phyloP scores from a whole-genome alignment of 2,113 vertebrate species.

The Sardina pilchardus region DNA sequence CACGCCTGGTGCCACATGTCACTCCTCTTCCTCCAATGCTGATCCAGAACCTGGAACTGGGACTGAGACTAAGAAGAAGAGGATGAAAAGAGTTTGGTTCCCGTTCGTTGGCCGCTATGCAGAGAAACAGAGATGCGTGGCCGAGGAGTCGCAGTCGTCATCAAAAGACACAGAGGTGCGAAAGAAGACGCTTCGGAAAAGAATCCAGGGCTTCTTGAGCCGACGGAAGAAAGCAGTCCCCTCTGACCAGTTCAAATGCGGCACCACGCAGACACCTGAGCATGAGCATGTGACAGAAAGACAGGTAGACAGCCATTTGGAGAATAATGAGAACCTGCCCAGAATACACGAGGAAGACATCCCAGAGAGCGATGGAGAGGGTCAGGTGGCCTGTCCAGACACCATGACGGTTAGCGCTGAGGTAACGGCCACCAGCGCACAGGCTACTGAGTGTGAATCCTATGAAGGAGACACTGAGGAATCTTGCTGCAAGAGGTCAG shows the following conservation, averaged over 20 bases:
- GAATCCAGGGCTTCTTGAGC: constrained; percentile 19
- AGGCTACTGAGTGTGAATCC: neutral
- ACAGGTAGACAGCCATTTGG: constrained; percentile 22
- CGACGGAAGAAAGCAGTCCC: constrained; percentile 26
- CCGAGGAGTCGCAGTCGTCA: neutral
- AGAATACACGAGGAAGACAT: neutral
- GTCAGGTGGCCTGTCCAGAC: constrained; percentile 22
- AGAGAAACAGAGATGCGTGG: neutral
- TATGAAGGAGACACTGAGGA: neutral
- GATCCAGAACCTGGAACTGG: neutral
- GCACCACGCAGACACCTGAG: neutral
- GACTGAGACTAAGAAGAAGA: neutral
- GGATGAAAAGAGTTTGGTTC: neutral
- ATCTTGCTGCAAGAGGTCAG: neutral
- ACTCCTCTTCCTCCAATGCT: neutral
- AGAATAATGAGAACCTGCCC: neutral
- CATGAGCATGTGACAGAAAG: neutral
- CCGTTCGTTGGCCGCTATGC: neutral
- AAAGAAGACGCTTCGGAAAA: constrained; percentile 22
- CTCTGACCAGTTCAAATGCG: constrained; percentile 20
- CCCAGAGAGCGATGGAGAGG: neutral
- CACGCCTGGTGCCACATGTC: neutral
- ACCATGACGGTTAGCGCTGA: constrained; percentile 40
- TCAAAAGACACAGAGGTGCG: neutral
- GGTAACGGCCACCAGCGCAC: neutral